Base-by-base conservation (phyloP, 2,888 invertebrate genomes). In the Lamellibrachia columna region DNA sequence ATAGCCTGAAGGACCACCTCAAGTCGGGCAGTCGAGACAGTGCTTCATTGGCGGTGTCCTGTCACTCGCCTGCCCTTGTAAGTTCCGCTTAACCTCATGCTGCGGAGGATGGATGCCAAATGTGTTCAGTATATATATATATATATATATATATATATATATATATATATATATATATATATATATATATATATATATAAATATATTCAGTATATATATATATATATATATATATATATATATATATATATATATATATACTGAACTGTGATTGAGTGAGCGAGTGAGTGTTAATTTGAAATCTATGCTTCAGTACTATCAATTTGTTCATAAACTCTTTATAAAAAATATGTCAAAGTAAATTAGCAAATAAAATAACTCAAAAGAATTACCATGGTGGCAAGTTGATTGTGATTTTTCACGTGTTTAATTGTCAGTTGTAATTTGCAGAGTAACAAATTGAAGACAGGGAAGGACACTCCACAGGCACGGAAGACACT, bases 401-500 rank as follows among this genome's bases (percentile, higher is more conserved):
- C 11, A 75, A 15, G 22, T 15, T 75, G 3, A 75, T 2, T 75
- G 75, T 53, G 52, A 22, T 90, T 90, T 92, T 52, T 53, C 22
- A 15, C 11, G 40, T 90, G 90, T 92, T 90, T 53, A 55, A 11
- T 90, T 53, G 40, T 75, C 53, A 75, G 75, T 22, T 75, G 75
- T 6, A n/a, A 3, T n/a, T 93, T 94, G 15, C 94, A 96, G 96
- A 94, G 93, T 92, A 93, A 94, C 60, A 95, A 95, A 93, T 95
- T 95, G 90, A 94, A 94, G 92, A 98, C 98, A 96, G 98, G 98
- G 4, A 95, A 95, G 98, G 98, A 98, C 95, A 98, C 98, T 92
- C 98, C 98, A 0, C 55, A 55, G 55, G 7, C 55, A 9, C 55
- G 55, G 8, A 55, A 55, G 55, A 55, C 55, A 9, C 55, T 55